Conservation (phyloP, 1,140 invertebrate species). For the Saccostrea glomerata region DNA sequence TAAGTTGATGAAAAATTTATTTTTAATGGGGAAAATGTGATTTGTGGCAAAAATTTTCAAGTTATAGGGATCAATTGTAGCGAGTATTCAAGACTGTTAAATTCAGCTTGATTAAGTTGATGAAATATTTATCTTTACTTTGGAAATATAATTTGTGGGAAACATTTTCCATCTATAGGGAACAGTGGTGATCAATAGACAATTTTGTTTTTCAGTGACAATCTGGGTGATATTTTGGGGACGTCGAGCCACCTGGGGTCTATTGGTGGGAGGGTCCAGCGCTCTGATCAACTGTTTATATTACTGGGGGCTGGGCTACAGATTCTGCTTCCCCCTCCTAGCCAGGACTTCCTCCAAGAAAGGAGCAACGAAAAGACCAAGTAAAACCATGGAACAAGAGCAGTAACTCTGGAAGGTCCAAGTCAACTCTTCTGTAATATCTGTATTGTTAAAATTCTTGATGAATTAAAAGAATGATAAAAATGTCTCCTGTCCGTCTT, state of each 20-base stretch:
- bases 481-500: no score
- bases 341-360: background rate
- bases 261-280: background rate
- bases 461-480: no score
- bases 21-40: background rate
- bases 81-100: no score
- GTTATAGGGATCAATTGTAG: background rate
- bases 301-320: constrained; percentile 23
- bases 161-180: background rate
- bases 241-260: background rate
- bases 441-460: background rate
- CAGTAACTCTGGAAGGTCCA: constrained; percentile 8
- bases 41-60: background rate
- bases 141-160: background rate
- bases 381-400: background rate
- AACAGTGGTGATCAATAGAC: background rate
- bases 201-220: constrained; percentile 13
- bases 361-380: background rate
- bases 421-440: background rate
- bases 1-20: background rate
- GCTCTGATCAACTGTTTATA: constrained; percentile 4
- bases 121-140: background rate
- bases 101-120: background rate
- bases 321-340: background rate
- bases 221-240: background rate